Evolutionary conservation across 1,140 invertebrate species (phyloP).

Genomic region (Plectrocnemia conspersa): DNA sequence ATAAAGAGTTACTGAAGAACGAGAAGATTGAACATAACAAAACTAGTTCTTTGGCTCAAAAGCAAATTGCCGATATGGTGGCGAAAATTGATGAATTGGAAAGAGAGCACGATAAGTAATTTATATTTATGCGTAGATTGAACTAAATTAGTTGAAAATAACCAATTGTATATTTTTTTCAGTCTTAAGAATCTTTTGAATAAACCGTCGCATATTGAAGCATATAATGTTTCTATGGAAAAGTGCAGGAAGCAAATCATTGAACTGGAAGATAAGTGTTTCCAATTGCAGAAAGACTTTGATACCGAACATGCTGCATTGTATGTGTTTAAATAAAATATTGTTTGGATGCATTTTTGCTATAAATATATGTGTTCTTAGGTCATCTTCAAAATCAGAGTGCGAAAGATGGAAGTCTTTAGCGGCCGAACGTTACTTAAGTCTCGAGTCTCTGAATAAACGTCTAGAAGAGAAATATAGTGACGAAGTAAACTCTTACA

Average conservation of each 20-base stretch:
- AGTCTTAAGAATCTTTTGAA: conserved; percentile 31
- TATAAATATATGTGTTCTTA: conserved; percentile 11
- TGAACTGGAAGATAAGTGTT: conserved; percentile 46
- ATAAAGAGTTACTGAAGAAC: conserved; percentile 42
- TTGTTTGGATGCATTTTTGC: not conserved
- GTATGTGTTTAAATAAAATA: conserved; percentile 37
- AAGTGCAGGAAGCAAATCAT: conserved; percentile 44
- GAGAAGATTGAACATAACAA: conserved; percentile 44
- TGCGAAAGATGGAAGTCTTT: conserved; percentile 46
- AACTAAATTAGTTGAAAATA: conserved; percentile 6
- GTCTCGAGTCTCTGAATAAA: conserved; percentile 46
- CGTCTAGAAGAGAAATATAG: conserved; percentile 45
- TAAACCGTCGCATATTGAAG: conserved; percentile 34
- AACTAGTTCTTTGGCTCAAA: conserved; percentile 31
- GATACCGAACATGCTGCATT: conserved; percentile 41
- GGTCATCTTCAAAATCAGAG: conserved; percentile 37
- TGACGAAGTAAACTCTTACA: conserved; percentile 48
- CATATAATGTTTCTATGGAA: conserved; percentile 38
- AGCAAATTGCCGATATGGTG: conserved; percentile 40
- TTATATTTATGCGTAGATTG: conserved; percentile 10
- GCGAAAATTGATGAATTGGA: conserved; percentile 40
- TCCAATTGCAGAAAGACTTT: conserved; percentile 44
- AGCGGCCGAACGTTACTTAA: conserved; percentile 44
- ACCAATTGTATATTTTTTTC: conserved; percentile 17
- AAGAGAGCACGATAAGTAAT: conserved; percentile 42